These are phyloP conservation scores for Rhabditoides inermis DNA, from an alignment of 2,888 invertebrate species.

Conservation along the genomic window DNA sequence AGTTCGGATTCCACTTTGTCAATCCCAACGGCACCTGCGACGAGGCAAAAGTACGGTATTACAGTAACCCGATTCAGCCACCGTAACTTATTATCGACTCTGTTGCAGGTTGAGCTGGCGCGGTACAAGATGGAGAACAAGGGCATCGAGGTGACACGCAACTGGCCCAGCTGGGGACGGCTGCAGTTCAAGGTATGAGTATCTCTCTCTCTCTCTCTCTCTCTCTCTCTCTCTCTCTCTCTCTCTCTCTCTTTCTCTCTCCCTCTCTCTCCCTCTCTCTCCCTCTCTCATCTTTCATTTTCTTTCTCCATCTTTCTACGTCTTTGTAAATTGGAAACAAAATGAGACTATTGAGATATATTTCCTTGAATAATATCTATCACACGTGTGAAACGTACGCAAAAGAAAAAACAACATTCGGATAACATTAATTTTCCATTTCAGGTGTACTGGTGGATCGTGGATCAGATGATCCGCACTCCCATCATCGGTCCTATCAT, in stretches of 20 bases:
- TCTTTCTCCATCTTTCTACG: background rate
- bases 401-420: background rate
- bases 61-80: background rate
- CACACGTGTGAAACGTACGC: too few relatives aligned
- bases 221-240: background rate
- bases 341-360: too few relatives aligned
- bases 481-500: slow-evolving; percentile 41
- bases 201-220: background rate
- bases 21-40: slow-evolving; percentile 45
- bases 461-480: slow-evolving; percentile 43
- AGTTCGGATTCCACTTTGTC: slow-evolving; percentile 50
- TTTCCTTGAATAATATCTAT: too few relatives aligned
- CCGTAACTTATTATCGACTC: background rate
- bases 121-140: slow-evolving; percentile 43
- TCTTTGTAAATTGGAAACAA: background rate
- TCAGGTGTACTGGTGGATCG: slow-evolving; percentile 47
- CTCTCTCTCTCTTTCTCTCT: background rate
- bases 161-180: slow-evolving; percentile 33
- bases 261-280: slow-evolving; percentile 1
- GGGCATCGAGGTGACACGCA: slow-evolving; percentile 30
- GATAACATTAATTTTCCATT: background rate
- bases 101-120: slow-evolving; percentile 32
- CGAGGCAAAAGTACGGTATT: slow-evolving; percentile 16
- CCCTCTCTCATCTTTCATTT: slow-evolving; percentile 7
- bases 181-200: slow-evolving; percentile 29